phyloP scores from a whole-genome alignment of 1,140 invertebrate species.

The Monochamus saltuarius region DNA sequence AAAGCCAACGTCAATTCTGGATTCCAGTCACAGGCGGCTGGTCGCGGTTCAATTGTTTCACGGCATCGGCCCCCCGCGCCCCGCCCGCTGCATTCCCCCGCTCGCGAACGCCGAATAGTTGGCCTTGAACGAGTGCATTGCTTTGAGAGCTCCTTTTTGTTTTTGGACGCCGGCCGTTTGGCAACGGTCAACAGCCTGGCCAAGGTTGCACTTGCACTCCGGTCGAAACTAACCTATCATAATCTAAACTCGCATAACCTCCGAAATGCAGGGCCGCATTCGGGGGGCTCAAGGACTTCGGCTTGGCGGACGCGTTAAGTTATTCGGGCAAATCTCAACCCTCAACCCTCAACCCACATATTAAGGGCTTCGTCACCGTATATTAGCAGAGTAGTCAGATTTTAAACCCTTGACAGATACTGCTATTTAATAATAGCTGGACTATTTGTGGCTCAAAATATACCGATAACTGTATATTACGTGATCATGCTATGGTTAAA shows the following conservation, averaged over 20 bases:
- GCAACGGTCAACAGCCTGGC: conserved; percentile 51
- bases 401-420: no score
- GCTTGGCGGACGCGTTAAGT: conserved; percentile 2
- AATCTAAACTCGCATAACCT: conserved; percentile 46
- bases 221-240: conserved; percentile 49
- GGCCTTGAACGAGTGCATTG: conserved; percentile 53
- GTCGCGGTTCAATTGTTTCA: conserved; percentile 52
- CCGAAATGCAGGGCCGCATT: conserved; percentile 33
- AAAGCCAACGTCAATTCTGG: conserved; percentile 50
- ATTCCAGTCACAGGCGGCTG: conserved; percentile 51
- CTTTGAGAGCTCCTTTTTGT: conserved; percentile 49
- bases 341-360: no score
- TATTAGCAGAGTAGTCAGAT: no score
- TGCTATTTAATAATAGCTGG: no score
- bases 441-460: no score
- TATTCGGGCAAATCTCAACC: neutral
- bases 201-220: conserved; percentile 43
- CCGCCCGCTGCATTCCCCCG: conserved; percentile 37
- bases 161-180: conserved; percentile 48
- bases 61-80: conserved; percentile 39
- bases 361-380: conserved; percentile 4
- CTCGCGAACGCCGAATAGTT: conserved; percentile 46
- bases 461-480: no score
- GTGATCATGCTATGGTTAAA: no score
- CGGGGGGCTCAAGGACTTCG: conserved; percentile 8